These are phyloP conservation scores for Desmophyllum pertusum DNA, from an alignment of 92 coral and sea anemone genomes.

Conservation along the genomic window DNA sequence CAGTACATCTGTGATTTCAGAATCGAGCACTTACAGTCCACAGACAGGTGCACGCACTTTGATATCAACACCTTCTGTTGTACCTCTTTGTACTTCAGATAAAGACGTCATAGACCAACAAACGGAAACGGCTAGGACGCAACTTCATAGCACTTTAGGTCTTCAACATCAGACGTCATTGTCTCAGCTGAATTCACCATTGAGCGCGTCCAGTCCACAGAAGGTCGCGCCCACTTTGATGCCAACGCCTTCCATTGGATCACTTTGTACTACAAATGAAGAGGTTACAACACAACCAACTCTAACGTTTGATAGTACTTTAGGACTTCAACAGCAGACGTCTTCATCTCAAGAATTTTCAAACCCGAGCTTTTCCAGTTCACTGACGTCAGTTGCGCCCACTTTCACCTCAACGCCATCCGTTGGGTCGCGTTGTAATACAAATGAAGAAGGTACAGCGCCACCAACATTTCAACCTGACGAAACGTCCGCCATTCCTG, in stretches of 20 bases:
- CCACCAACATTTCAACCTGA: constrained; percentile 2
- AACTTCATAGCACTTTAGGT: background rate
- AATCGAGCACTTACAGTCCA: background rate
- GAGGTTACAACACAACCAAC: background rate
- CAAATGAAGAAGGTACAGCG: background rate
- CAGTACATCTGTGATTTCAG: background rate
- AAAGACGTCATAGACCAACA: background rate
- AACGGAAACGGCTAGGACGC: background rate
- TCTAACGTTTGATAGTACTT: background rate
- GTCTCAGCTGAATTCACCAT: background rate
- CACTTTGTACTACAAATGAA: background rate
- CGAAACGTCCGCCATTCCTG: background rate
- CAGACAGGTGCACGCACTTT: no score
- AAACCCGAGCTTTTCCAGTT: background rate
- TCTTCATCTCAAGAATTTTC: background rate
- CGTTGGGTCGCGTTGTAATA: background rate
- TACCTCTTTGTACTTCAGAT: no score
- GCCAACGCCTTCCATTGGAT: background rate
- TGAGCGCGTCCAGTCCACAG: background rate
- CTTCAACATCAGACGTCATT: background rate
- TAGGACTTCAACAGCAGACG: background rate
- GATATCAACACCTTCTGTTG: no score
- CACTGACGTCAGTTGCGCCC: background rate
- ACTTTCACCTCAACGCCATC: background rate
- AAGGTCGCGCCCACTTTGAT: background rate